These are phyloP conservation scores for Helostoma temminkii DNA, from an alignment of 2,797 vertebrate genomes.

Conservation along the genomic window DNA sequence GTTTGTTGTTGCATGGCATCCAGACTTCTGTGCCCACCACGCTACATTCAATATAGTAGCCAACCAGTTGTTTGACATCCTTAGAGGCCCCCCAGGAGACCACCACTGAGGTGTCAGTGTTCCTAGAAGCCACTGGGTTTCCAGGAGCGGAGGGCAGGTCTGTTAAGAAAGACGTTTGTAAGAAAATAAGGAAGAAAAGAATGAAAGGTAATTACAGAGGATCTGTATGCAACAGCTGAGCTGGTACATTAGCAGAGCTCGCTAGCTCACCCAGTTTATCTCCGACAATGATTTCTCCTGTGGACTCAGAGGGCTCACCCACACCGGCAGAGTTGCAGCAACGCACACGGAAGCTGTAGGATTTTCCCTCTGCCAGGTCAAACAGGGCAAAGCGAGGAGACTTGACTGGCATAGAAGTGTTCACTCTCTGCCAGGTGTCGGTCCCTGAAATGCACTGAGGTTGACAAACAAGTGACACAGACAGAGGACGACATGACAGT, in stretches of 20 bases:
- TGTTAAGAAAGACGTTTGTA: conserved; percentile 57
- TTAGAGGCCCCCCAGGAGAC: conserved; percentile 90
- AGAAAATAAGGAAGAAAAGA: neutral
- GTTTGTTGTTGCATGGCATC: conserved; percentile 97
- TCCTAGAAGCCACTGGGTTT: conserved; percentile 87
- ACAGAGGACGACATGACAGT: neutral
- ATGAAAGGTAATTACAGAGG: neutral
- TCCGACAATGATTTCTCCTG: conserved; percentile 88
- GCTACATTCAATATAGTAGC: conserved; percentile 94
- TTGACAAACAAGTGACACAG: conserved; percentile 11
- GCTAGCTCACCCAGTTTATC: conserved; percentile 94
- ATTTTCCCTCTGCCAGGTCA: conserved; percentile 93
- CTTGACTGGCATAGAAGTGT: conserved; percentile 95
- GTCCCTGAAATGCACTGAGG: conserved; percentile 89
- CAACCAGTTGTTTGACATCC: conserved; percentile 89
- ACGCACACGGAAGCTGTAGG: conserved; percentile 95
- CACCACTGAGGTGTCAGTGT: conserved; percentile 93
- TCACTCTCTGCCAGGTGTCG: conserved; percentile 96
- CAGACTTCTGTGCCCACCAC: conserved; percentile 89
- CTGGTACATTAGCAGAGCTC: no score
- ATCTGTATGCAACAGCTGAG: neutral
- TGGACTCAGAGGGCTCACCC: conserved; percentile 89
- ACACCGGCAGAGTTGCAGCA: conserved; percentile 97
- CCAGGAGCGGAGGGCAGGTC: conserved; percentile 92
- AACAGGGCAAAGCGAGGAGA: conserved; percentile 98